These are phyloP conservation scores for Loris lydekkerianus DNA, from an alignment of 2,797 vertebrate genomes.

Conservation along the genomic window DNA sequence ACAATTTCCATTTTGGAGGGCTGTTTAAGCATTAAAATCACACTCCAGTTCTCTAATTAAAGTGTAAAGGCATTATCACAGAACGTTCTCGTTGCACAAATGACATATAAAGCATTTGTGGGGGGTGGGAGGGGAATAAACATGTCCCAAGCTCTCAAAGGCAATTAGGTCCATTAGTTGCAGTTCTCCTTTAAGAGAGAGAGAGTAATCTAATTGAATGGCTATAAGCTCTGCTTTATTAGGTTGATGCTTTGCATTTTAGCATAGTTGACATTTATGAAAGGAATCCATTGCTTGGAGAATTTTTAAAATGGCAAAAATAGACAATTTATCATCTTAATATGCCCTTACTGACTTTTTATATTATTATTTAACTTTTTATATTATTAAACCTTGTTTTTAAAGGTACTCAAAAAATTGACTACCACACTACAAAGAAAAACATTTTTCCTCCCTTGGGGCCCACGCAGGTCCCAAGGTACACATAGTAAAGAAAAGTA, in stretches of 20 bases:
- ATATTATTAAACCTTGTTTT: slow-evolving; percentile 43
- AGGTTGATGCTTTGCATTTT: slow-evolving; percentile 77
- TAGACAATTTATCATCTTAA: slow-evolving; percentile 71
- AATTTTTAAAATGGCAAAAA: slow-evolving; percentile 70
- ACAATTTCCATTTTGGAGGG: slow-evolving; percentile 75
- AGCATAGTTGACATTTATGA: slow-evolving; percentile 76
- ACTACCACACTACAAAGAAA: too few species aligned
- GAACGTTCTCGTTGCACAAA: slow-evolving; percentile 80
- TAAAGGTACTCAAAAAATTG: background rate
- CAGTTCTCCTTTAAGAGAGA: slow-evolving; percentile 80
- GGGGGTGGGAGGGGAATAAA: background rate
- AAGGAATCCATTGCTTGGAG: slow-evolving; percentile 62
- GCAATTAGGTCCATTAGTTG: slow-evolving; percentile 85
- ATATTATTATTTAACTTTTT: slow-evolving; percentile 71
- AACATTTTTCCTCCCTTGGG: too few species aligned
- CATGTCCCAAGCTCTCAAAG: slow-evolving; percentile 78
- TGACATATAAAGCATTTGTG: slow-evolving; percentile 73
- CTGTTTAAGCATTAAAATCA: slow-evolving; percentile 77
- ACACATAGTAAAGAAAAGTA: too few species aligned
- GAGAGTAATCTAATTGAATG: slow-evolving; percentile 80
- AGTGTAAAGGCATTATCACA: slow-evolving; percentile 81
- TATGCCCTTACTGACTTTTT: slow-evolving; percentile 65
- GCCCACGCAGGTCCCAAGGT: too few species aligned
- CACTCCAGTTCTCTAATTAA: slow-evolving; percentile 82
- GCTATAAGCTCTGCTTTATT: slow-evolving; percentile 76